These are phyloP conservation scores for Drosophila ercepeae DNA, from an alignment of 1,140 invertebrate genomes.

Conservation along the genomic window DNA sequence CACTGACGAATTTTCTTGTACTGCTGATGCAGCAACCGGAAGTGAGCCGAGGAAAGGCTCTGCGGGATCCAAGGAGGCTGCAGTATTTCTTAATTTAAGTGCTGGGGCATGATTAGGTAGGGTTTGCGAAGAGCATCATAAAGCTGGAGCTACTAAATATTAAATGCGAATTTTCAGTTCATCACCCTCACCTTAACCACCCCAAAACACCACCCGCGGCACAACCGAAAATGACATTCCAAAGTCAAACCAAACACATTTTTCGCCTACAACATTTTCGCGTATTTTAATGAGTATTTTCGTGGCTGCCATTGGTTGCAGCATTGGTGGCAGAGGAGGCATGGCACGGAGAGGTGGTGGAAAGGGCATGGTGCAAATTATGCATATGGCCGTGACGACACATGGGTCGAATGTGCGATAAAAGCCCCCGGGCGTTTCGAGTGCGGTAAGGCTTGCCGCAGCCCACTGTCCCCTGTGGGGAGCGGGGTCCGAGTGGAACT, in stretches of 20 bases:
- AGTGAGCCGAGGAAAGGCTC: slow-evolving; percentile 4
- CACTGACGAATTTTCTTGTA: slow-evolving; percentile 23
- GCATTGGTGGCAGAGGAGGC: neutral
- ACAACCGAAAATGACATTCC: slow-evolving; percentile 61
- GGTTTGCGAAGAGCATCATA: slow-evolving; percentile 1
- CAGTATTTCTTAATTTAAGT: slow-evolving; percentile 56
- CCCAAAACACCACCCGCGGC: slow-evolving; percentile 15
- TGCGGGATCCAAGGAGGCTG: slow-evolving; percentile 2
- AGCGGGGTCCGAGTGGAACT: slow-evolving; percentile 8
- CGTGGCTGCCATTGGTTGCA: slow-evolving; percentile 4
- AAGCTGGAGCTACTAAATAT: neutral
- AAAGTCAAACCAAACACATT: slow-evolving; percentile 67
- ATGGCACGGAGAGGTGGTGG: neutral
- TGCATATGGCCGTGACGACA: slow-evolving; percentile 57
- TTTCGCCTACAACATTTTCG: slow-evolving; percentile 69
- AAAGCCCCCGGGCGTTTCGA: slow-evolving; percentile 62
- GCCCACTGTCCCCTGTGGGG: neutral
- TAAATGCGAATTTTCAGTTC: neutral
- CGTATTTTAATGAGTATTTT: slow-evolving; percentile 71
- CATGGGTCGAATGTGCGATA: slow-evolving; percentile 73
- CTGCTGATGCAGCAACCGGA: slow-evolving; percentile 40
- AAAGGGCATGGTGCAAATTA: slow-evolving; percentile 45
- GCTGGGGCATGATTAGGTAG: neutral
- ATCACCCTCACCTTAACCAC: slow-evolving; percentile 4
- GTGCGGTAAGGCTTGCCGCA: slow-evolving; percentile 25